Conservation (phyloP, 92 coral and sea anemone genomes). For the Epizoanthus illoricatus region DNA sequence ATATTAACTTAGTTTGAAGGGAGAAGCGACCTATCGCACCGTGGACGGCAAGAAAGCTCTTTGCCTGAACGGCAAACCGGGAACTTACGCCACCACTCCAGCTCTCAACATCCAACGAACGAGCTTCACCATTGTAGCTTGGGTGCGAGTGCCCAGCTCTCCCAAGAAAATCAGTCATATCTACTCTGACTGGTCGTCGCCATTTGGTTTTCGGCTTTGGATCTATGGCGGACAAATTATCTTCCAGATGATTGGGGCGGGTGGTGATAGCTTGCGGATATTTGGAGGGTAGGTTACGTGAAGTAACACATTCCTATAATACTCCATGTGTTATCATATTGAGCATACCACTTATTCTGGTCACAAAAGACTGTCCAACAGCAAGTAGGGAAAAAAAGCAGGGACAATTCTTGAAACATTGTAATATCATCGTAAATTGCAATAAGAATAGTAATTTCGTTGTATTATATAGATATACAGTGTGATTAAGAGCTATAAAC, state of each 20-base stretch:
- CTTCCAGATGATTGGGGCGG: slow-evolving; percentile 20
- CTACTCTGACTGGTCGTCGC: slow-evolving; percentile 32
- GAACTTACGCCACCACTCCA: slow-evolving; percentile 30
- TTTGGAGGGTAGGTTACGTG: slow-evolving; percentile 23
- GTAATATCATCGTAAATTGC: too few relatives aligned
- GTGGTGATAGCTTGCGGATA: slow-evolving; percentile 2
- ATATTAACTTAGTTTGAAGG: slow-evolving; percentile 1
- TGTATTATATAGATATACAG: too few relatives aligned
- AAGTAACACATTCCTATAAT: neutral
- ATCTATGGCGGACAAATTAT: slow-evolving; percentile 11
- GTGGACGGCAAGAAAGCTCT: slow-evolving; percentile 22
- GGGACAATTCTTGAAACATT: too few relatives aligned
- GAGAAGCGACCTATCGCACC: slow-evolving; percentile 5
- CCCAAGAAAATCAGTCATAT: slow-evolving; percentile 26
- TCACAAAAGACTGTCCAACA: too few relatives aligned
- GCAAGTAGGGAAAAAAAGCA: too few relatives aligned
- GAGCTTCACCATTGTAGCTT: slow-evolving; percentile 17
- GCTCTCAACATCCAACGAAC: slow-evolving; percentile 21
- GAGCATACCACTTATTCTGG: too few relatives aligned
- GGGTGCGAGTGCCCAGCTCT: slow-evolving; percentile 25
- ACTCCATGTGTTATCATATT: too few relatives aligned
- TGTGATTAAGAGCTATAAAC: too few relatives aligned
- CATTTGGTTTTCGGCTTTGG: slow-evolving; percentile 33
- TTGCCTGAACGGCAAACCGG: slow-evolving; percentile 24
- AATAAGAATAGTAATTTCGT: too few relatives aligned